Evolutionary conservation across 1,140 invertebrate genomes (phyloP).

Genomic region (Nixonia krombeini): DNA sequence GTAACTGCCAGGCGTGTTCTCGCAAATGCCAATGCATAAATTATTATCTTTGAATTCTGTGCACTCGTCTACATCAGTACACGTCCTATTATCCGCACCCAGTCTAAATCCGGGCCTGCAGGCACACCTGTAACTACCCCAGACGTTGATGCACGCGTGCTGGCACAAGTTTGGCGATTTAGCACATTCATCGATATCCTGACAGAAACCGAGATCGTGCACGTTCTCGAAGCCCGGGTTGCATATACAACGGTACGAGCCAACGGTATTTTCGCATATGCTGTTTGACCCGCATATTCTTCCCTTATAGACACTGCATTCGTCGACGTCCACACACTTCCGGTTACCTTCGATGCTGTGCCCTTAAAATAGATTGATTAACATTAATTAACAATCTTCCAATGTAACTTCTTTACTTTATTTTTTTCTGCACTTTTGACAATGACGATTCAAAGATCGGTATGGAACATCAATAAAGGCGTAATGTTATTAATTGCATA

Average conservation of each 20-base stretch:
- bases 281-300: constrained; percentile 58
- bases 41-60: constrained; percentile 78
- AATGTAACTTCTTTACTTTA: no score
- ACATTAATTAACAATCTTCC: constrained; percentile 4
- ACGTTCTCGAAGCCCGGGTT: constrained; percentile 79
- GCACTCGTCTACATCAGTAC: constrained; percentile 92
- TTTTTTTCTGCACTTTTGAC: no score
- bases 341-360: constrained; percentile 48
- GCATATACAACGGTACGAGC: constrained; percentile 76
- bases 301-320: constrained; percentile 72
- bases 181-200: constrained; percentile 79
- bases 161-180: constrained; percentile 79
- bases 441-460: no score
- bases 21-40: constrained; percentile 87
- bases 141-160: constrained; percentile 87
- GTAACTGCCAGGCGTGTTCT: constrained; percentile 91
- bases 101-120: constrained; percentile 83
- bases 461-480: no score
- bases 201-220: constrained; percentile 69
- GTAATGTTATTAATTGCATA: neutral
- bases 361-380: constrained; percentile 30
- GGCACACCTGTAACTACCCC: constrained; percentile 85
- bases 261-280: constrained; percentile 74
- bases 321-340: constrained; percentile 77
- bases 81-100: constrained; percentile 82